phyloP scores from a whole-genome alignment of 2,113 vertebrate species.

The Albula goreensis region DNA sequence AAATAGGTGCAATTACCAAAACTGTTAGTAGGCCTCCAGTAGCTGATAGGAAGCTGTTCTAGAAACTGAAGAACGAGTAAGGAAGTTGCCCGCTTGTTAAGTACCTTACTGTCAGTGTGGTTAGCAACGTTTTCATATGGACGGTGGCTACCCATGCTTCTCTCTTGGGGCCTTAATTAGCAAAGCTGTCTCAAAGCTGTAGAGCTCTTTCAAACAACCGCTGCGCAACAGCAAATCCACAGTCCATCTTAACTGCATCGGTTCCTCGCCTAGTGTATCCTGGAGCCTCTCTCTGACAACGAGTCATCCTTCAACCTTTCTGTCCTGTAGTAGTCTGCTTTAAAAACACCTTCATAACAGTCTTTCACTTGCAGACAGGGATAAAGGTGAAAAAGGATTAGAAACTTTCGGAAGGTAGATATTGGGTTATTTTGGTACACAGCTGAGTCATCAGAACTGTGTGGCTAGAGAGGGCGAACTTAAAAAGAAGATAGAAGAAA shows the following conservation, averaged over 20 bases:
- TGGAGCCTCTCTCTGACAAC: neutral
- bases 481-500: neutral
- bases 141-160: conserved; percentile 68
- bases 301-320: neutral
- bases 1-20: conserved; percentile 48
- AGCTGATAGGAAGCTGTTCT: conserved; percentile 54
- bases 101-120: conserved; percentile 74
- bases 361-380: neutral
- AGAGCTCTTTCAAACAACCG: conserved; percentile 67
- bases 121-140: conserved; percentile 75
- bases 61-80: conserved; percentile 51
- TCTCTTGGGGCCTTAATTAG: conserved; percentile 77
- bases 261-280: conserved; percentile 59
- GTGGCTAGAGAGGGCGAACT: neutral
- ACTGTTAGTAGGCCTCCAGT: conserved; percentile 35
- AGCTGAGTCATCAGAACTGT: neutral
- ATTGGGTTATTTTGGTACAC: neutral
- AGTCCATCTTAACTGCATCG: conserved; percentile 42
- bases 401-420: neutral
- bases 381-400: neutral
- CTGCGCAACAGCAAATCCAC: conserved; percentile 54
- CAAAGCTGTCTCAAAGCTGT: conserved; percentile 72
- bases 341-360: neutral
- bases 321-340: neutral
- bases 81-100: conserved; percentile 61